These are phyloP conservation scores for Dendropsophus ebraccatus DNA, from an alignment of 2,113 vertebrate species.

Conservation along the genomic window DNA sequence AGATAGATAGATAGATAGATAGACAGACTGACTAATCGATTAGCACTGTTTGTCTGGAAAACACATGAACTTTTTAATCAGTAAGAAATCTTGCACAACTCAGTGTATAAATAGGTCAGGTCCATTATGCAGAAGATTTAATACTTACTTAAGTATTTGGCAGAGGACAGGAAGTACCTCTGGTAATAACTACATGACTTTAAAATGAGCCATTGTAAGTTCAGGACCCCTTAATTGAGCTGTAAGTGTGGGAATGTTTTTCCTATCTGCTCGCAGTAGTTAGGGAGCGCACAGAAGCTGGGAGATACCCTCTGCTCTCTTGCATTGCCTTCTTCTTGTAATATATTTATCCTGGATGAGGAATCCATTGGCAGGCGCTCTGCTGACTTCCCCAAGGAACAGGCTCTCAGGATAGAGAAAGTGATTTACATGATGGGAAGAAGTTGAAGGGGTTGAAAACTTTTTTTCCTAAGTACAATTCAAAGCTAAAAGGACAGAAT, in stretches of 20 bases:
- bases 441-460: neutral
- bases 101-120: constrained; percentile 23
- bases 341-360: constrained; percentile 5
- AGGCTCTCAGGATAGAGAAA: neutral
- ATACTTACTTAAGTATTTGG: constrained; percentile 39
- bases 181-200: constrained; percentile 27
- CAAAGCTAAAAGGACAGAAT: neutral
- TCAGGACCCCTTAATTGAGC: constrained; percentile 43
- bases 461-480: neutral
- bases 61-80: constrained; percentile 19
- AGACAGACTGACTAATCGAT: neutral
- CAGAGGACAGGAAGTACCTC: constrained; percentile 23
- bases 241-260: constrained; percentile 49
- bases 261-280: constrained; percentile 18
- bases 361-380: neutral
- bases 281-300: constrained; percentile 18
- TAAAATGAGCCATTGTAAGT: constrained; percentile 30
- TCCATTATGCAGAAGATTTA: constrained; percentile 31
- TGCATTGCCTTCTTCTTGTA: neutral
- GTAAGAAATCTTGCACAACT: neutral
- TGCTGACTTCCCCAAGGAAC: neutral
- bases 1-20: neutral
- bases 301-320: neutral
- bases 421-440: neutral
- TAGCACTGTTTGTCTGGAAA: neutral